A percentile compares a stretch with the other conserved stretches of the same genome.
Evolutionary conservation across 2,888 invertebrate genomes (phyloP).

Genomic region (Parapristionchus giblindavisi): DNA sequence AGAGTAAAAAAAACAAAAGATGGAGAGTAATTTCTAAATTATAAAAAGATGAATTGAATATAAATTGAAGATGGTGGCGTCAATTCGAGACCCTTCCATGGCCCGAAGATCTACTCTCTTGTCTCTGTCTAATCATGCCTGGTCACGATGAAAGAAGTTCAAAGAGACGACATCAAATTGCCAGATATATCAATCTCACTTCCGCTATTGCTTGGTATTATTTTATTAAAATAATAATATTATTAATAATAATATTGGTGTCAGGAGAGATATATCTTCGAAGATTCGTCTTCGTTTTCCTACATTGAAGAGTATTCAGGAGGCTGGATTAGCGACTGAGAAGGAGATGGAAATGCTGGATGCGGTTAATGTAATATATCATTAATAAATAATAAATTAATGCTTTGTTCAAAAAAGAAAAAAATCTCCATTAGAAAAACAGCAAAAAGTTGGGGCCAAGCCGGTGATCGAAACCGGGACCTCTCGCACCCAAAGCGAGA

Average conservation of each 20-base stretch:
- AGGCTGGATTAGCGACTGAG: slow-evolving; percentile 52
- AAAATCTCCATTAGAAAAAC: not conserved
- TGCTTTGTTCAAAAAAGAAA: not conserved
- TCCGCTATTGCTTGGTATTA: slow-evolving; percentile 53
- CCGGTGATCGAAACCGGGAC: slow-evolving; percentile 62
- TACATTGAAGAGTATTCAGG: slow-evolving; percentile 45
- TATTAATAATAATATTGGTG: slow-evolving; percentile 10
- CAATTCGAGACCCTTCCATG: slow-evolving; percentile 56
- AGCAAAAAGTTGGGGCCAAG: slow-evolving; percentile 26
- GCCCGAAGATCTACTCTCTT: slow-evolving; percentile 58
- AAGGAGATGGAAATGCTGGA: slow-evolving; percentile 53
- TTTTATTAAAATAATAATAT: not conserved
- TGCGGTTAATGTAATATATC: slow-evolving; percentile 42
- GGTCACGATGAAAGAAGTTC: slow-evolving; percentile 46
- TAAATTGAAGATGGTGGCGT: slow-evolving; percentile 52
- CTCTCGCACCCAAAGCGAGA: slow-evolving; percentile 67
- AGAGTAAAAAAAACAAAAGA: not conserved
- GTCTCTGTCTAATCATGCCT: slow-evolving; percentile 51
- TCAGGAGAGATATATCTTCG: slow-evolving; percentile 57
- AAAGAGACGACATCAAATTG: slow-evolving; percentile 53
- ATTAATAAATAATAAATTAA: not conserved
- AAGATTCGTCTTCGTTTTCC: slow-evolving; percentile 62
- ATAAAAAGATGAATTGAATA: not conserved
- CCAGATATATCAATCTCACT: slow-evolving; percentile 59
- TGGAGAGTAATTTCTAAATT: not conserved